A percentile compares a stretch with the other conserved stretches of the same genome.
Evolutionary conservation across 2,113 vertebrate species (phyloP).

Genomic region (Condylura cristata): DNA sequence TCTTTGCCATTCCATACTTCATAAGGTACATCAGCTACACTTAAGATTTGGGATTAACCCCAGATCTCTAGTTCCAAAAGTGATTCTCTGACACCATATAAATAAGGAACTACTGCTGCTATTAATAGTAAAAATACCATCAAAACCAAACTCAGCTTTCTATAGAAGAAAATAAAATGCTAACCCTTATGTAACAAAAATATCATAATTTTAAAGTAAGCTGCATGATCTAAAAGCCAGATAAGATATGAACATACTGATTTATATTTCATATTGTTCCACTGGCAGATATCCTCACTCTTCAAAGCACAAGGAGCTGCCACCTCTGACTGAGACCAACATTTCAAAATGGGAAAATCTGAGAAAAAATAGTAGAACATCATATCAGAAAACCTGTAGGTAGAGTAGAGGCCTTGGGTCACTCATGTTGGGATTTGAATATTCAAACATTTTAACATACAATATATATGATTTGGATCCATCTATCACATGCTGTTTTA

Average conservation of each 20-base stretch:
- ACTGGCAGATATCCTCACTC: conserved; percentile 70
- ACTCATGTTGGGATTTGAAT: background rate
- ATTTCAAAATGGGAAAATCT: conserved; percentile 83
- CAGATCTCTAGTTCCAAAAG: background rate
- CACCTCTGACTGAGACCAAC: conserved; percentile 80
- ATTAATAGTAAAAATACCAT: background rate
- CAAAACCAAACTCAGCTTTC: background rate
- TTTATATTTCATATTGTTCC: conserved; percentile 80
- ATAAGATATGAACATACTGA: conserved; percentile 77
- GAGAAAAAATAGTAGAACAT: background rate
- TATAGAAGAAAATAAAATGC: background rate
- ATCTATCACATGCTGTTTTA: conserved; percentile 2
- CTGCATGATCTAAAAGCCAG: background rate
- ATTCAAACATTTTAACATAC: conserved; percentile 22
- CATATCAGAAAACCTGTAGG: conserved; percentile 42
- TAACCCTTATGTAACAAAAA: conserved; percentile 5
- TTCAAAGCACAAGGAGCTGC: conserved; percentile 80
- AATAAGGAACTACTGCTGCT: background rate
- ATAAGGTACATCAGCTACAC: background rate
- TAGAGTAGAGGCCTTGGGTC: background rate
- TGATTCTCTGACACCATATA: background rate
- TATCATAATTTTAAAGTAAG: conserved; percentile 9
- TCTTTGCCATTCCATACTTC: conserved; percentile 13
- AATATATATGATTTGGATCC: background rate
- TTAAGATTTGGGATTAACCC: background rate